A percentile compares a stretch with the other conserved stretches of the same genome.
These are phyloP conservation scores for Eristalis intricaria DNA, from an alignment of 2,888 invertebrate species.

Conservation along the genomic window DNA sequence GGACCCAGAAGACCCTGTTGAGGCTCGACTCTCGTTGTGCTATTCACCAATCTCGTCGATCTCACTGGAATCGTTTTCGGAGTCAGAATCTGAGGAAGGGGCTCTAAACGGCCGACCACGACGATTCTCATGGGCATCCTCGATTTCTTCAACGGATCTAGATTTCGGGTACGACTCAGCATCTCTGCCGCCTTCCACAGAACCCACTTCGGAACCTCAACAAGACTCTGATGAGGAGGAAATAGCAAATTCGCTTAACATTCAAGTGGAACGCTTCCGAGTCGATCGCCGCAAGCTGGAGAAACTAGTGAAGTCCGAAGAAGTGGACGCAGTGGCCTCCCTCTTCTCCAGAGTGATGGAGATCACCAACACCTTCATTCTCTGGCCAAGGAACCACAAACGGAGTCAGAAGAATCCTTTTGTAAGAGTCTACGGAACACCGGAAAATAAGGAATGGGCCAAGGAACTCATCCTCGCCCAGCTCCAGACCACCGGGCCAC, in stretches of 20 bases:
- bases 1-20: neutral
- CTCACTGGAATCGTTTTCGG: neutral
- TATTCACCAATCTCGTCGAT: neutral
- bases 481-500: neutral
- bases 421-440: neutral
- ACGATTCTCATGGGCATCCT: neutral
- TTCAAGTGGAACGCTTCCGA: neutral
- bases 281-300: neutral
- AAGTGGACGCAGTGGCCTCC: neutral
- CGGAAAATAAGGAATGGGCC: neutral
- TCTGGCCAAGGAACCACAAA: neutral
- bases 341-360: neutral
- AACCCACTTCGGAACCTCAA: neutral
- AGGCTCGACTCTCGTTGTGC: neutral
- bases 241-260: neutral
- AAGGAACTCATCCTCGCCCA: neutral
- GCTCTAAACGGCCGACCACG: neutral
- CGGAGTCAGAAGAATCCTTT: neutral
- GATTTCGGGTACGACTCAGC: neutral
- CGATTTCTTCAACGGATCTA: neutral
- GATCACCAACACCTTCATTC: neutral
- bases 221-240: neutral
- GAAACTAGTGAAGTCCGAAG: neutral
- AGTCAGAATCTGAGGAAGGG: neutral
- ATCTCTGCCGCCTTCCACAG: neutral